Evolutionary conservation across 1,140 invertebrate genomes (phyloP).

Genomic region (Temnothorax curvispinosus): DNA sequence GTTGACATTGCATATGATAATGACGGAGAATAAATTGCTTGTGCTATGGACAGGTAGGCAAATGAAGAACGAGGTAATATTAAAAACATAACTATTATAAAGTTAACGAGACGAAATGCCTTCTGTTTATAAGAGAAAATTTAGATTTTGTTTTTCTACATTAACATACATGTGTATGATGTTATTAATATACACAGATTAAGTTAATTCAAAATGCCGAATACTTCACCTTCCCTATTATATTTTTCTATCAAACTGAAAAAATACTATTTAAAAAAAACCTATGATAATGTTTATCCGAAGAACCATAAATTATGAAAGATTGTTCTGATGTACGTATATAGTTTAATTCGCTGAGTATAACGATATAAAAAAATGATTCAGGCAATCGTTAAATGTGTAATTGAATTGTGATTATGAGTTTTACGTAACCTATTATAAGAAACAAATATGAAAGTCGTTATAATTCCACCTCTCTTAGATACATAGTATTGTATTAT

Average conservation of each 20-base stretch:
- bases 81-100: constrained; percentile 28
- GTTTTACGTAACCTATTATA: constrained; percentile 43
- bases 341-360: constrained; percentile 45
- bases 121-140: neutral
- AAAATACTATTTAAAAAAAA: constrained; percentile 43
- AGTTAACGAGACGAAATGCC: neutral
- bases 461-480: constrained; percentile 56
- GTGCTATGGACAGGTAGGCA: constrained; percentile 82
- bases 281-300: constrained; percentile 58
- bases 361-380: constrained; percentile 56
- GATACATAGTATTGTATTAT: constrained; percentile 45
- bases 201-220: constrained; percentile 43
- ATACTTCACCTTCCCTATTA: constrained; percentile 50
- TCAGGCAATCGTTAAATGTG: constrained; percentile 38
- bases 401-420: constrained; percentile 46
- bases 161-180: constrained; percentile 47
- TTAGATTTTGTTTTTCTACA: neutral
- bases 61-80: constrained; percentile 71
- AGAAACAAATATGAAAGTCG: constrained; percentile 60
- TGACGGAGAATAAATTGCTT: constrained; percentile 73
- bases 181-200: constrained; percentile 60
- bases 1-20: constrained; percentile 8
- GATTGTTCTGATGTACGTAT: constrained; percentile 36
- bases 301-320: constrained; percentile 32
- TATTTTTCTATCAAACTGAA: constrained; percentile 38